Conservation (phyloP, 2,888 invertebrate species). For the Xanthorhoe designata region DNA sequence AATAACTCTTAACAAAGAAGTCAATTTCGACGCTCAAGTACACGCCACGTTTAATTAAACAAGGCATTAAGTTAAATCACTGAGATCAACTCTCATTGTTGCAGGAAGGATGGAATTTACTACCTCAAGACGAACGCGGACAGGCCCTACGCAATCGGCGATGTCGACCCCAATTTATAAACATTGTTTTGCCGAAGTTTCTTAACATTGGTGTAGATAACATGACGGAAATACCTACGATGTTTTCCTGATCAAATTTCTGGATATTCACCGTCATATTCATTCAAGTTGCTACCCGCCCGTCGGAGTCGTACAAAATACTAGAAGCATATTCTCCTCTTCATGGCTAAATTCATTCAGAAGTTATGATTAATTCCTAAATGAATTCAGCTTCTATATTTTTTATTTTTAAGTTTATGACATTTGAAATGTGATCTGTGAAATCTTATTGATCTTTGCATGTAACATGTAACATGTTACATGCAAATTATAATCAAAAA, state of each 20-base stretch:
- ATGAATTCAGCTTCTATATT: no score
- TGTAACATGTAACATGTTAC: no score
- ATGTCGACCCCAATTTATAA: slow-evolving; percentile 58
- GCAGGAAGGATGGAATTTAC: slow-evolving; percentile 84
- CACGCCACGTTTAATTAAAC: slow-evolving; percentile 66
- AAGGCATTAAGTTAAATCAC: slow-evolving; percentile 69
- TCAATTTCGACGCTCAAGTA: slow-evolving; percentile 59
- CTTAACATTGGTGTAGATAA: slow-evolving; percentile 43
- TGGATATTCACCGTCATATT: neutral
- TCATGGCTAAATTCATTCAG: no score
- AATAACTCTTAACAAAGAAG: slow-evolving; percentile 55
- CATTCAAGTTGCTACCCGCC: neutral
- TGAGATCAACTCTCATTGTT: slow-evolving; percentile 70
- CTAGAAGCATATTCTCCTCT: no score
- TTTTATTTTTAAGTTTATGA: no score
- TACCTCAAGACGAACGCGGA: slow-evolving; percentile 83
- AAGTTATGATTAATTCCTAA: no score
- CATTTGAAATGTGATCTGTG: no score
- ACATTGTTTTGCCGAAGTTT: slow-evolving; percentile 54
- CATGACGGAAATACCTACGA: neutral
- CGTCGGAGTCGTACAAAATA: no score
- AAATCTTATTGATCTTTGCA: no score
- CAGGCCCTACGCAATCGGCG: slow-evolving; percentile 79
- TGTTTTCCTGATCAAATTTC: neutral
- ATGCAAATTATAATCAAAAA: no score